phyloP scores from a whole-genome alignment of 2,888 invertebrate species.

The Beris morrisii region DNA sequence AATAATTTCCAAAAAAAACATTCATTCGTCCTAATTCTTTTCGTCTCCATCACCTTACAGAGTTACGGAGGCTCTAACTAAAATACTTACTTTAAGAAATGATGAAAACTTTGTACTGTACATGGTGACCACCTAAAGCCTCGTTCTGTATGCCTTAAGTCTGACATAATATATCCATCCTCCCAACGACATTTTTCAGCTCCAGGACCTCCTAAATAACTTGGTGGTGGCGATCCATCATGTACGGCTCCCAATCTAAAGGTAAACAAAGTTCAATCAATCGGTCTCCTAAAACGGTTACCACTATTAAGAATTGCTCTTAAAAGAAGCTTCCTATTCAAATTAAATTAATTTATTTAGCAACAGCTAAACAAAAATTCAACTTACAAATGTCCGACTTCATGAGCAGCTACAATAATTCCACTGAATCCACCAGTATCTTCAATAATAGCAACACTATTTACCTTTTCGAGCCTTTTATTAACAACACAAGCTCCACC shows the following conservation, averaged over 20 bases:
- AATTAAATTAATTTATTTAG: too few species aligned
- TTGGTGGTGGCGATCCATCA: constrained; percentile 92
- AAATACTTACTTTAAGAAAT: constrained; percentile 84
- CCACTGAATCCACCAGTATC: constrained; percentile 96
- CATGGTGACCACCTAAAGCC: constrained; percentile 95
- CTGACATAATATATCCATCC: constrained; percentile 95
- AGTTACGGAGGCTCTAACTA: not conserved
- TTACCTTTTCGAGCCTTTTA: constrained; percentile 92
- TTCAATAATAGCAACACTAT: constrained; percentile 94
- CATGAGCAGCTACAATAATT: constrained; percentile 94
- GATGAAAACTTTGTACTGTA: constrained; percentile 90
- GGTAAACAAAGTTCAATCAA: constrained; percentile 14
- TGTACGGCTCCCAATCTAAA: constrained; percentile 90
- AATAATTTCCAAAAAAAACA: too few species aligned
- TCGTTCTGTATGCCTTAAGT: constrained; percentile 89
- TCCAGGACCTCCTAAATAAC: constrained; percentile 90
- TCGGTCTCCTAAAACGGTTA: not conserved
- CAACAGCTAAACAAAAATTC: too few species aligned
- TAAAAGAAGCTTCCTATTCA: too few species aligned
- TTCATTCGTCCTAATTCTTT: too few species aligned
- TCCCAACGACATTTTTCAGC: constrained; percentile 95
- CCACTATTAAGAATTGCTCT: constrained; percentile 31
- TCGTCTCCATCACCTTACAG: too few species aligned
- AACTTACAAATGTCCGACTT: constrained; percentile 95
- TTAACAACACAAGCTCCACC: constrained; percentile 96